Conservation (phyloP, 2,113 vertebrate species). For the Anoura caudifer region DNA sequence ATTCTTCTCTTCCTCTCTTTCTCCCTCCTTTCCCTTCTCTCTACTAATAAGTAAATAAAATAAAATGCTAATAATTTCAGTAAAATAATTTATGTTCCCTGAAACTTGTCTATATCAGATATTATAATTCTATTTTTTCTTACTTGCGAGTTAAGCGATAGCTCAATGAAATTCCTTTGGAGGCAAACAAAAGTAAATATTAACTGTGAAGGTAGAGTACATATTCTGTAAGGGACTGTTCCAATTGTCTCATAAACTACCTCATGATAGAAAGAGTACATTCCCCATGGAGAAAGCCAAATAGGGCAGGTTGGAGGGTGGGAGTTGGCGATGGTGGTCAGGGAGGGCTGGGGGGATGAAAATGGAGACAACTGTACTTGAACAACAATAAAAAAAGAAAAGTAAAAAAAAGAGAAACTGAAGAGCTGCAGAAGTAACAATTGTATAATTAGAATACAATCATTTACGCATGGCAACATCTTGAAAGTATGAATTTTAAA, state of each 20-base stretch:
- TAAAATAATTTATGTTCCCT: neutral
- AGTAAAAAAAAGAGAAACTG: slow-evolving; percentile 32
- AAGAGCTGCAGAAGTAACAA: slow-evolving; percentile 63
- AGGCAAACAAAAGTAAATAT: neutral
- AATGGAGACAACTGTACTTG: no score
- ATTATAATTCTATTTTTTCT: neutral
- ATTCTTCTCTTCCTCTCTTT: no score
- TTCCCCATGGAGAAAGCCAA: no score
- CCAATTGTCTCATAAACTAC: neutral
- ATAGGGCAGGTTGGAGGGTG: no score
- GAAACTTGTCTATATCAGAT: neutral
- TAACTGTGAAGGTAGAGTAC: neutral
- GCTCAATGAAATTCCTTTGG: neutral
- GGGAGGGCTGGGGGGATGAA: no score
- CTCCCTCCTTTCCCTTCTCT: no score
- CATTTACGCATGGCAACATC: slow-evolving; percentile 52
- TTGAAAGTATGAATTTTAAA: slow-evolving; percentile 75
- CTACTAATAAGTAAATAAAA: no score
- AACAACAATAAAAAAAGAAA: no score
- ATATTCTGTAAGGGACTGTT: neutral
- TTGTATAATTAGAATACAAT: slow-evolving; percentile 71
- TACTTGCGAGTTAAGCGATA: neutral
- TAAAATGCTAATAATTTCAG: neutral
- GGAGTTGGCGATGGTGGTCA: no score
- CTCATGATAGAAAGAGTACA: neutral